phyloP scores from a whole-genome alignment of 2,797 vertebrate genomes.

The Balearica regulorum region DNA sequence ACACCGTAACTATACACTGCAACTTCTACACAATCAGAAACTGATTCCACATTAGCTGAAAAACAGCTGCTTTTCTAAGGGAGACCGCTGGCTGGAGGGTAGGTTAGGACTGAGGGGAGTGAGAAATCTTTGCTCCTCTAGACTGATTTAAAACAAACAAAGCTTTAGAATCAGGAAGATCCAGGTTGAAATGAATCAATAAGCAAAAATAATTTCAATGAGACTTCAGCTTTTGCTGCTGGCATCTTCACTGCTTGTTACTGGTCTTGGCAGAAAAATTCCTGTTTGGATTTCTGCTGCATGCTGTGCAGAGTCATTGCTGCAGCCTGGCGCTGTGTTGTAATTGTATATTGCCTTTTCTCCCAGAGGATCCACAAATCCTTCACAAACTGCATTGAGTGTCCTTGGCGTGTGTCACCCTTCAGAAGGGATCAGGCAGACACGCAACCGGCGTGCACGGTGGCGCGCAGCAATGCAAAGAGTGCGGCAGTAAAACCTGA shows the following conservation, averaged over 20 bases:
- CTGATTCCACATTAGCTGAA: not conserved
- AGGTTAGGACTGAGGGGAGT: not conserved
- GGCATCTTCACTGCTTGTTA: not conserved
- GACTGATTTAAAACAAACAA: not conserved
- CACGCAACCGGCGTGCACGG: rapidly evolving
- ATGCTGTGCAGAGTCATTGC: not conserved
- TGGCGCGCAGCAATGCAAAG: not conserved
- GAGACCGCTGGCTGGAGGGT: not conserved
- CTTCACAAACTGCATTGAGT: not conserved
- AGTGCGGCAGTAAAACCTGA: not conserved
- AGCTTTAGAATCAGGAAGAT: not conserved
- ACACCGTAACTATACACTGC: not conserved
- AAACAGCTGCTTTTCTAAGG: not conserved
- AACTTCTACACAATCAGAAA: not conserved
- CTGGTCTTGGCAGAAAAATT: not conserved
- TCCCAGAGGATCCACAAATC: not conserved
- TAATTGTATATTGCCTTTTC: not conserved
- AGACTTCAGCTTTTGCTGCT: not conserved
- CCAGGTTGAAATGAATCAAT: not conserved
- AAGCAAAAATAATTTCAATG: not conserved
- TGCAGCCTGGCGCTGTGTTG: not conserved
- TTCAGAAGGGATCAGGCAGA: not conserved
- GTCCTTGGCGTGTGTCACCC: not conserved
- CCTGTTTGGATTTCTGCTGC: not conserved
- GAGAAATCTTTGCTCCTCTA: not conserved